Percentiles rank a stretch among this genome's conserved stretches.
phyloP scores from a whole-genome alignment of 2,113 vertebrate genomes.

The Cyanoliseus patagonus region DNA sequence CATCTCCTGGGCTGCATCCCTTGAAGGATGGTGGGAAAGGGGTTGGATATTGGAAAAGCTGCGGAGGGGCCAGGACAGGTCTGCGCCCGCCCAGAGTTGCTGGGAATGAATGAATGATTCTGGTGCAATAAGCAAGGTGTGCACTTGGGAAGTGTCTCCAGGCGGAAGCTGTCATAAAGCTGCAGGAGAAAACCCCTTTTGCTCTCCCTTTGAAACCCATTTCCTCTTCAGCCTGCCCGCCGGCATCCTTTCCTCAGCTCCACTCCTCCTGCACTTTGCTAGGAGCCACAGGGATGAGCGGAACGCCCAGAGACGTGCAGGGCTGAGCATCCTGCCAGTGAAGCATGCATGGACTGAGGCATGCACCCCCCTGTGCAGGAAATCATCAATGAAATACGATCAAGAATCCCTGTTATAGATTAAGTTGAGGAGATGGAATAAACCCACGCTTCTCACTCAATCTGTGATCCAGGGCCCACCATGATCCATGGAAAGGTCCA shows the following conservation, averaged over 20 bases:
- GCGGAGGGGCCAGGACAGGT: not conserved
- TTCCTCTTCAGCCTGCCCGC: not conserved
- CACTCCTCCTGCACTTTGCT: rapidly evolving
- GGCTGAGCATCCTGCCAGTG: not conserved
- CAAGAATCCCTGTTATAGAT: not conserved
- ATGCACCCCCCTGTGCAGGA: rapidly evolving
- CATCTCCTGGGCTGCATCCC: not conserved
- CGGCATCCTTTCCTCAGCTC: not conserved
- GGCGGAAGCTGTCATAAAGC: not conserved
- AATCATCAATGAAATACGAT: rapidly evolving
- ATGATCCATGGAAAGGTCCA: rapidly evolving
- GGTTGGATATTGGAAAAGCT: rapidly evolving
- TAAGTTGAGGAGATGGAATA: no score
- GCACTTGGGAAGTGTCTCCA: not conserved
- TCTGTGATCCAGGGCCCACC: not conserved
- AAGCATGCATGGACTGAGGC: rapidly evolving
- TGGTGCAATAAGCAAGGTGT: not conserved
- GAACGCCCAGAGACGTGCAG: rapidly evolving
- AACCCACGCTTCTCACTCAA: not conserved
- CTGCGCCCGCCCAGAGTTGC: not conserved
- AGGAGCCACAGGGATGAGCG: not conserved
- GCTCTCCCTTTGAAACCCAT: not conserved
- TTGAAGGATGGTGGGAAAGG: rapidly evolving
- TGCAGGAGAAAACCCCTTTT: conserved; percentile 7
- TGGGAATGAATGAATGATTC: not conserved